phyloP scores from a whole-genome alignment of 2,113 vertebrate genomes.

The Erythrocebus patas region DNA sequence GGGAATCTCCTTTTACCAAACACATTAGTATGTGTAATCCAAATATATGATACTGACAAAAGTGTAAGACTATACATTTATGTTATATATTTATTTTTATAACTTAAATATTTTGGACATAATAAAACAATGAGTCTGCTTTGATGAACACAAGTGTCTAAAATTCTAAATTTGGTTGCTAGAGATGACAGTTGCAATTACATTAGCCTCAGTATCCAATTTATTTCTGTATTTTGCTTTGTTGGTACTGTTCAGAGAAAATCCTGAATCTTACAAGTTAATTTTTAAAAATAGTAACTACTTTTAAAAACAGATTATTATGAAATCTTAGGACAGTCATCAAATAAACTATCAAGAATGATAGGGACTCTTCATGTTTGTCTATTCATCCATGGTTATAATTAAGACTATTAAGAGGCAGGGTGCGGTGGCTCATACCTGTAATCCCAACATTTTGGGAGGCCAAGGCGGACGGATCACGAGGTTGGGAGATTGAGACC shows the following conservation, averaged over 20 bases:
- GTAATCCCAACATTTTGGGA: too few relatives aligned
- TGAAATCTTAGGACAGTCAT: neutral
- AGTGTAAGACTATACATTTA: neutral
- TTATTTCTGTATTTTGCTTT: slow-evolving; percentile 21
- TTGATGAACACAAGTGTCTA: neutral
- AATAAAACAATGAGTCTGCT: neutral
- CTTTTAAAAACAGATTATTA: slow-evolving; percentile 2
- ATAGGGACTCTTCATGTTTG: neutral
- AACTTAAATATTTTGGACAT: neutral
- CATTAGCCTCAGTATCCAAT: neutral
- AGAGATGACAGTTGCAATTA: neutral
- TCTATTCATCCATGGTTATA: neutral
- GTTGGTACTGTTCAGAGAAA: neutral
- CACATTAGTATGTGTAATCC: neutral
- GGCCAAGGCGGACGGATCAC: rapidly evolving
- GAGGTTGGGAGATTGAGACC: too few relatives aligned
- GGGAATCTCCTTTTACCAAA: neutral
- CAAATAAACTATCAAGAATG: neutral
- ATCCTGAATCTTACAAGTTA: neutral
- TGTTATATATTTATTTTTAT: neutral
- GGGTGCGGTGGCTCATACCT: too few relatives aligned
- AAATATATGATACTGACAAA: neutral
- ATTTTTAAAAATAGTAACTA: neutral
- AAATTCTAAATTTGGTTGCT: neutral
- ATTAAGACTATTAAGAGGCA: neutral